Evolutionary conservation across 2,113 vertebrate species (phyloP), one percentile per base, ranked within the genome.

Genomic region (Anoplopoma fimbria): DNA sequence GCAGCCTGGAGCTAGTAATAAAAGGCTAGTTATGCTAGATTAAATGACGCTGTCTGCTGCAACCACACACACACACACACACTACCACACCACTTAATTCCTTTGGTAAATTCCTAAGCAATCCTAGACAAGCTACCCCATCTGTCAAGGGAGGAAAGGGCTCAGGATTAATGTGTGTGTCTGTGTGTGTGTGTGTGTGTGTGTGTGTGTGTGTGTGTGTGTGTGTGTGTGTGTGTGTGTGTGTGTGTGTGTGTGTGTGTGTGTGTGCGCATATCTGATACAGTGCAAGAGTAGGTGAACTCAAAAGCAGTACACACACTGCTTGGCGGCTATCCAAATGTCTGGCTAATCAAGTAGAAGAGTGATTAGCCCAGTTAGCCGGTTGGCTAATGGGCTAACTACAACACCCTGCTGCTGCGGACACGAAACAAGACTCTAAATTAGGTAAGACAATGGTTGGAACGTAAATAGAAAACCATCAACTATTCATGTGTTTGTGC

Each of bases 71-170:
- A 77, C 71, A 68, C 49, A 36, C 38, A 76, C 68, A 63, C 72
- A 68, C 38, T 71, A 60, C 67, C 63, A 36, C 45, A 76, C 64
- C 63, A 55, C 70, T 75, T 93, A 93, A 93, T 88, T 92, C 90
- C 84, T 88, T 36, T 6, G 68, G 82, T 86, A 90, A 92, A 92
- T 93, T 93, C 90, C 91, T 76, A 34, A 83, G 62, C 87, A 86
- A 87, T 89, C 89, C 88, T 77, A 84, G 86, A 90, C 82, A 89
- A 86, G 57, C 85, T 75, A 80, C 45, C 49, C 93, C 92, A 95
- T 94, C 94, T 93, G 93, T 87, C 89, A 87, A 51, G 82, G 77
- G 62, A 87, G 83, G 87, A 88, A 83, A 88, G 64, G 85, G 86
- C 82, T 89, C 76, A 80, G 88, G 88, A 94, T 94, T 92, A 90